Conservation (phyloP, 2,797 vertebrate species). For the Centropyge bicolor region DNA sequence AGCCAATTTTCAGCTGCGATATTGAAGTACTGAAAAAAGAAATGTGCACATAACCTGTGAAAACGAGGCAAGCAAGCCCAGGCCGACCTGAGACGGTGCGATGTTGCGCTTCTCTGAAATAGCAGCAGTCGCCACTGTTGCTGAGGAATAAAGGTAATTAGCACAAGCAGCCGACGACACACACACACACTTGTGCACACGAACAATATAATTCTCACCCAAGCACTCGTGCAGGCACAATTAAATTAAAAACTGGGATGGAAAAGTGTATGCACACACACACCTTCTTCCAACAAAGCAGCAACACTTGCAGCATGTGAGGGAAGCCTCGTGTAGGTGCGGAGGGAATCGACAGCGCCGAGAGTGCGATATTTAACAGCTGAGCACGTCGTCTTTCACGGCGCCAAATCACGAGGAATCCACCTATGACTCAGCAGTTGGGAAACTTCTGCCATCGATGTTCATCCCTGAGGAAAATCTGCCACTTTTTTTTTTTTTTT, state of each 20-base stretch:
- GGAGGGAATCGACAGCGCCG: constrained; percentile 63
- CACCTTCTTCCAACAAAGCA: constrained; percentile 39
- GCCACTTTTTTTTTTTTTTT: constrained; percentile 29
- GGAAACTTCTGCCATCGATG: constrained; percentile 54
- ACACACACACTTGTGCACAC: constrained; percentile 10
- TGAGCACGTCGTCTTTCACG: constrained; percentile 48
- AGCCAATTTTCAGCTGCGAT: constrained; percentile 34
- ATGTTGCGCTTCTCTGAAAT: constrained; percentile 68
- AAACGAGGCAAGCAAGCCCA: constrained; percentile 13
- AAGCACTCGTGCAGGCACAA: background rate
- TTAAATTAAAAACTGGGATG: constrained; percentile 5
- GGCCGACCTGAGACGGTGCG: constrained; percentile 59
- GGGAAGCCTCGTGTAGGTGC: constrained; percentile 73
- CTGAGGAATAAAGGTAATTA: constrained; percentile 63
- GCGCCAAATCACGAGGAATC: constrained; percentile 68
- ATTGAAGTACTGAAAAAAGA: constrained; percentile 1
- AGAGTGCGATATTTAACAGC: constrained; percentile 77
- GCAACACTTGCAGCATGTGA: constrained; percentile 59
- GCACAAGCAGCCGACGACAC: constrained; percentile 25
- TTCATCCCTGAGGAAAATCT: constrained; percentile 20
- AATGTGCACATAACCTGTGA: constrained; percentile 51
- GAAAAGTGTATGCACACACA: background rate
- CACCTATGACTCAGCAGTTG: constrained; percentile 67
- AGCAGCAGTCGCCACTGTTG: constrained; percentile 59
- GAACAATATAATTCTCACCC: constrained; percentile 9